phyloP scores from a whole-genome alignment of 2,797 vertebrate genomes.

The Xyrichtys novacula region DNA sequence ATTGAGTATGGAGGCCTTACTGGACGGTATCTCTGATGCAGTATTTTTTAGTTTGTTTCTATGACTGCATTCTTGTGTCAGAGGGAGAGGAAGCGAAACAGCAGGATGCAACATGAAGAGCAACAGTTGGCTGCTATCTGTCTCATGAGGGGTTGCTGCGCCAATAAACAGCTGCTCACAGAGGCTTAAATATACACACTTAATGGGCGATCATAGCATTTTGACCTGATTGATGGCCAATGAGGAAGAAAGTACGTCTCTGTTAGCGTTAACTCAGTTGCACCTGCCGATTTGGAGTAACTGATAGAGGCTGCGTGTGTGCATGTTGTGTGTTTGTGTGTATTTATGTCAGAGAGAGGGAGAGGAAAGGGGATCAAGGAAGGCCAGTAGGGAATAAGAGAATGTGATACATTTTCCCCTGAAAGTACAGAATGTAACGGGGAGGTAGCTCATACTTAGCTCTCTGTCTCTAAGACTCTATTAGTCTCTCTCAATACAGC shows the following conservation, averaged over 20 bases:
- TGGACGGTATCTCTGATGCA: not conserved
- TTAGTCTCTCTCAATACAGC: not conserved
- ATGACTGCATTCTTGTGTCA: conserved; percentile 39
- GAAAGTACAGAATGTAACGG: conserved; percentile 50
- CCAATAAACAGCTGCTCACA: conserved; percentile 51
- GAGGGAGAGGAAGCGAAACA: conserved; percentile 36
- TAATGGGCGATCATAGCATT: conserved; percentile 43
- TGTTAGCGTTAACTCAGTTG: conserved; percentile 58
- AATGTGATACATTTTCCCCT: conserved; percentile 61
- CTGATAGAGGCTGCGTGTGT: conserved; percentile 2
- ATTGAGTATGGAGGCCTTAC: conserved; percentile 22
- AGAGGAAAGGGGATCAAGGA: conserved; percentile 40
- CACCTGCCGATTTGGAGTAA: conserved; percentile 72
- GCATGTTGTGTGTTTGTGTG: conserved; percentile 1
- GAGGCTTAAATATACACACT: conserved; percentile 53
- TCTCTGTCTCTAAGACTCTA: not conserved
- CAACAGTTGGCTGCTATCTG: conserved; percentile 68
- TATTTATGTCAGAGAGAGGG: conserved; percentile 17
- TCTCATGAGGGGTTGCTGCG: conserved; percentile 25
- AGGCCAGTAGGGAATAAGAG: conserved; percentile 44
- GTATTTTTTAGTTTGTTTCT: conserved; percentile 47
- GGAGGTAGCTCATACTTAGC: conserved; percentile 12
- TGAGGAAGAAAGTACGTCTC: conserved; percentile 42
- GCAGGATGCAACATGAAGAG: conserved; percentile 41
- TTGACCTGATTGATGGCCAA: conserved; percentile 61